Percentiles rank a stretch among this genome's conserved stretches.
phyloP scores from a whole-genome alignment of 2,797 vertebrate species.

The Sebastes trivittatus region DNA sequence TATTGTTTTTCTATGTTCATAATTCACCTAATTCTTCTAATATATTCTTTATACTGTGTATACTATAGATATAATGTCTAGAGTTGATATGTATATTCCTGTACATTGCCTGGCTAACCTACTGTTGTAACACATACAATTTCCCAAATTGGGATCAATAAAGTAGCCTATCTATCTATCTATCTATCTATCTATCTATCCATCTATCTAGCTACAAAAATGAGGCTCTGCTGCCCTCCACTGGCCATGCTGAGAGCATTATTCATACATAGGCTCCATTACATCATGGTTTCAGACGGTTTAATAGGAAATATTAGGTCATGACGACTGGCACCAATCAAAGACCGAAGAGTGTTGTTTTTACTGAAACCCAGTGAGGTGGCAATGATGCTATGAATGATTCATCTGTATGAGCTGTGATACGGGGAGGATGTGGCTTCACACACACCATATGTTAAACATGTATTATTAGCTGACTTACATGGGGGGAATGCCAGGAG shows the following conservation, averaged over 20 bases:
- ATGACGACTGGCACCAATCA: conserved; percentile 72
- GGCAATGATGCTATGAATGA: conserved; percentile 42
- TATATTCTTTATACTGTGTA: no score
- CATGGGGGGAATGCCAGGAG: background rate
- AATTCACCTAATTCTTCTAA: no score
- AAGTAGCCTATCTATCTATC: no score
- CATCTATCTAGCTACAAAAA: conserved; percentile 9
- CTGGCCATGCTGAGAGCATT: conserved; percentile 27
- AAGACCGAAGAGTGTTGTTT: conserved; percentile 52
- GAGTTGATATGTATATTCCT: no score
- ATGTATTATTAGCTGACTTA: conserved; percentile 42
- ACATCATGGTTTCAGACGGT: conserved; percentile 75
- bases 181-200: no score
- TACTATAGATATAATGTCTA: no score
- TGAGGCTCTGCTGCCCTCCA: conserved; percentile 62
- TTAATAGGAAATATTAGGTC: conserved; percentile 72
- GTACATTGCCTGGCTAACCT: no score
- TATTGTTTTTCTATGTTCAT: no score
- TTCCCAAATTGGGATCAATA: no score
- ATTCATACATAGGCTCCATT: conserved; percentile 45
- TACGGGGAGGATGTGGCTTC: conserved; percentile 14
- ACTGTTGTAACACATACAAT: no score
- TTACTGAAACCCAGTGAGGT: conserved; percentile 38
- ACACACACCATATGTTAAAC: conserved; percentile 42
- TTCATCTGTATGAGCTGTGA: conserved; percentile 23